Conservation (phyloP, 2,888 invertebrate genomes). For the Ceriagrion tenellum region DNA sequence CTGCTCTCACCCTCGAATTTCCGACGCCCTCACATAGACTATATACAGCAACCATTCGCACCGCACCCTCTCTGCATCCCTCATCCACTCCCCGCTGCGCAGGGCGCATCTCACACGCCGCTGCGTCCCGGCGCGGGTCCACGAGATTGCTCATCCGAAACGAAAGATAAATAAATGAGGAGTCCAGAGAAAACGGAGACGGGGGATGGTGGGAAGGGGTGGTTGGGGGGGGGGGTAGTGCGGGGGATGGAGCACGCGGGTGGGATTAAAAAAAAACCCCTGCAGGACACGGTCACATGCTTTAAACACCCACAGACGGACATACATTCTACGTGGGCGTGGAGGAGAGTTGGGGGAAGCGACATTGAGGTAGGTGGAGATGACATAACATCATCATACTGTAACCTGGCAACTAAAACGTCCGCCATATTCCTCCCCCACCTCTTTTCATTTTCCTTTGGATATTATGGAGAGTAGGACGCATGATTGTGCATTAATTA, state of each 20-base stretch:
- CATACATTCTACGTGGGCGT: neutral
- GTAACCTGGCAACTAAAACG: no score
- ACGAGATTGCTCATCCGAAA: conserved; percentile 40
- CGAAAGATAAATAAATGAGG: conserved; percentile 60
- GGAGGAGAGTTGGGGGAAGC: neutral
- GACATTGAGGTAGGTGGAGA: no score
- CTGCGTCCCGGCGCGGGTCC: neutral
- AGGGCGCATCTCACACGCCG: neutral
- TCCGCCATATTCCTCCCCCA: no score
- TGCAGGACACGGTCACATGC: conserved; percentile 3
- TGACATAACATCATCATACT: no score
- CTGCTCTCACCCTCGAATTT: neutral
- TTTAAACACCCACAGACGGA: neutral
- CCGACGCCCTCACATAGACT: neutral
- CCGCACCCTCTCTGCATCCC: neutral
- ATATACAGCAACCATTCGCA: no score
- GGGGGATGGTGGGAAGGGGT: neutral
- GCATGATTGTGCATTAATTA: no score
- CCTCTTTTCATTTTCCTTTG: no score
- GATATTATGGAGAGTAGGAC: no score
- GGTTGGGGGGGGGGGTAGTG: neutral
- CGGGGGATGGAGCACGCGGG: neutral
- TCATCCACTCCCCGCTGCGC: neutral
- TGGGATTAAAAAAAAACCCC: conserved; percentile 37
- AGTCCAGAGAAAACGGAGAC: neutral